These are phyloP conservation scores for Elmis aenea DNA, from an alignment of 2,888 invertebrate species.

Conservation along the genomic window DNA sequence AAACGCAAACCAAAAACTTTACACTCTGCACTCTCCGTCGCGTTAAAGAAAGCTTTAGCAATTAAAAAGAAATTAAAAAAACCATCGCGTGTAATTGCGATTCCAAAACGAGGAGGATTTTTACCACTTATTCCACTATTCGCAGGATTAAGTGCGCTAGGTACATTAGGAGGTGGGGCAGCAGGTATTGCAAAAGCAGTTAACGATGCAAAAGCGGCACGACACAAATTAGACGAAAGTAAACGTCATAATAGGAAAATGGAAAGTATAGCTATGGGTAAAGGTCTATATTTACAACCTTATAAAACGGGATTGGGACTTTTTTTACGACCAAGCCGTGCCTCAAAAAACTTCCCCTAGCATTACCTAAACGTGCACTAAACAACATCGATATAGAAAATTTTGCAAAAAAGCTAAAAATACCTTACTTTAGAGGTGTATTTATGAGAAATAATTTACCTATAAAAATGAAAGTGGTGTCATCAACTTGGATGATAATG, in stretches of 20 bases:
- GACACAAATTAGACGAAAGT: conserved; percentile 32
- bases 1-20: too few species aligned
- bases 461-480: not conserved
- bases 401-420: conserved; percentile 1
- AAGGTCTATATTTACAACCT: conserved; percentile 23
- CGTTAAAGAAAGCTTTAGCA: too few species aligned
- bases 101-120: conserved; percentile 34
- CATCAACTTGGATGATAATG: not conserved
- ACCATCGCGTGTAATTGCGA: conserved; percentile 30
- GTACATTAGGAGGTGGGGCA: conserved; percentile 37
- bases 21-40: too few species aligned
- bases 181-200: conserved; percentile 37
- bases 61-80: too few species aligned
- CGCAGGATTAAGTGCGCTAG: conserved; percentile 35
- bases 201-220: conserved; percentile 32
- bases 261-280: conserved; percentile 38
- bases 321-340: conserved; percentile 10
- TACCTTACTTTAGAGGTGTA: conserved; percentile 6
- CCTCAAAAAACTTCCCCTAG: conserved; percentile 9
- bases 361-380: conserved; percentile 24
- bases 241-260: conserved; percentile 37
- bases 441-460: conserved; percentile 2
- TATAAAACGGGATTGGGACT: conserved; percentile 27
- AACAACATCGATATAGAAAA: conserved; percentile 8
- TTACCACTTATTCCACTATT: conserved; percentile 36